These are phyloP conservation scores for Lepus americanus DNA, from an alignment of 2,113 vertebrate genomes.

Conservation along the genomic window DNA sequence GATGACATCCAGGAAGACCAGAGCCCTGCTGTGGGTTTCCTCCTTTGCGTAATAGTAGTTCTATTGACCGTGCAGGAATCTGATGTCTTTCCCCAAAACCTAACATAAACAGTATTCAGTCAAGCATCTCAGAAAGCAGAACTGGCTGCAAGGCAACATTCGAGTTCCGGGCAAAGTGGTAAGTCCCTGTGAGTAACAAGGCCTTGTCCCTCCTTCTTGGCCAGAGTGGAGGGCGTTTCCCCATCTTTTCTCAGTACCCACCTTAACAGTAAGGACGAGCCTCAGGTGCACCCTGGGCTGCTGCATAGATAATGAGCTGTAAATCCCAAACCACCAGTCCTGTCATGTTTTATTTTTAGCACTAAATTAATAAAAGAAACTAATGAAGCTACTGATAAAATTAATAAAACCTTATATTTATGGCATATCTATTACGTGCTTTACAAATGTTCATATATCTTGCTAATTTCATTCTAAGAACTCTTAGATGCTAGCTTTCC, in stretches of 20 bases:
- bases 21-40: neutral
- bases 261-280: neutral
- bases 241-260: neutral
- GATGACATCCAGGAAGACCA: neutral
- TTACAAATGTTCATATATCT: neutral
- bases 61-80: neutral
- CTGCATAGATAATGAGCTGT: neutral
- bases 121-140: slow-evolving; percentile 22
- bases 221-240: neutral
- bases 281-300: too few relatives aligned
- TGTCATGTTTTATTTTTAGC: neutral
- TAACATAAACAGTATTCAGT: too few relatives aligned
- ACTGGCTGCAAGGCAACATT: neutral
- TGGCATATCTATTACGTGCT: neutral
- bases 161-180: neutral
- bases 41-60: neutral
- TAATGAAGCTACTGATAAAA: neutral
- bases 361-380: neutral
- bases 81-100: neutral
- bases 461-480: neutral
- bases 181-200: slow-evolving; percentile 2
- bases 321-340: neutral
- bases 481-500: neutral
- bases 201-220: neutral
- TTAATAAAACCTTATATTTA: neutral